Base-by-base conservation (phyloP, 2,888 invertebrate genomes). In the Flabesymbios commensalis region DNA sequence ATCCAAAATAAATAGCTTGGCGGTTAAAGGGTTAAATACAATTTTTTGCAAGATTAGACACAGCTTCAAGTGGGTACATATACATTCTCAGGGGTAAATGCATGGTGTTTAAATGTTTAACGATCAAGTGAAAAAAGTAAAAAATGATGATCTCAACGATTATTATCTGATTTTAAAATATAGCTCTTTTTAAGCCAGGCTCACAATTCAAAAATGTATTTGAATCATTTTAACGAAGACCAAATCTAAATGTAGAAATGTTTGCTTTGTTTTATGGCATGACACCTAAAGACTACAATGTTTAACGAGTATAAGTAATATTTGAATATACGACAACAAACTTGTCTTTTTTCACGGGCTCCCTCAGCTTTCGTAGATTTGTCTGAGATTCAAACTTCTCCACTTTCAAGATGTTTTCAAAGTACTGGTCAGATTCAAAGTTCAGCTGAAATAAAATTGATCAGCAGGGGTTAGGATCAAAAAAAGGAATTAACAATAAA, bases 281-380 rank as follows among this genome's bases (percentile, higher is more conserved):
- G 10, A 36, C 39, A n/a, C 10, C 17, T 36, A 10, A 14, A 14
- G 39, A 36, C 10, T 36, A 36, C 17, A 36, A 14, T 14, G 10
- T 36, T 10, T 36, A 36, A 14, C 39, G 10, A 22, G 26, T 42
- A n/a, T n/a, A n/a, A n/a, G n/a, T n/a, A n/a, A n/a, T n/a, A n/a
- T n/a, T n/a, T n/a, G n/a, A n/a, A n/a, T n/a, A n/a, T n/a, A n/a
- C 1, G 19, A 1, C n/a, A 10, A 72, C 80, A 70, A 68, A 80
- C 79, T 71, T 68, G 47, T 78, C 75, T 57, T 76, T 76, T 3
- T 68, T 45, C 3, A 80, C 76, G 5, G 77, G 72, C 47, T 77
- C 32, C 41, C 78, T 59, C 14, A 79, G 68, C 52, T 74, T 74
- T 14, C 61, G 65, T 61, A 78, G 70, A 22, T 72, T 74, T 43